These are phyloP conservation scores for Cotesia congregata DNA, from an alignment of 2,888 invertebrate genomes.

Conservation along the genomic window DNA sequence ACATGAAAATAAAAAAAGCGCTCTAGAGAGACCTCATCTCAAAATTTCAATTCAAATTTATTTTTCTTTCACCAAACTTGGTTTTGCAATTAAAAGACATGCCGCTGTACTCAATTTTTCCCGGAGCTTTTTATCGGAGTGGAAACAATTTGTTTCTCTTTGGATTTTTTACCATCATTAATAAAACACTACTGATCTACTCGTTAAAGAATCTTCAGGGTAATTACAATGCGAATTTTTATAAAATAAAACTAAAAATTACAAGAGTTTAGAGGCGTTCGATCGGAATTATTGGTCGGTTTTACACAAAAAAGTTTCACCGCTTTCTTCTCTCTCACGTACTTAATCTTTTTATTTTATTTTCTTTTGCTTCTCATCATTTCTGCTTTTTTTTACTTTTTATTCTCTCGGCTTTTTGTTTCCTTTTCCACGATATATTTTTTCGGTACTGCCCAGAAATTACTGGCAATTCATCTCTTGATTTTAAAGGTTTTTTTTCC, in stretches of 20 bases:
- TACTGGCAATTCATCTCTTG: not conserved
- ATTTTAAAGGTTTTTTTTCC: not conserved
- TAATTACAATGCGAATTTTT: not conserved
- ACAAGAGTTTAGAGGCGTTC: not conserved
- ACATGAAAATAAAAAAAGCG: no score
- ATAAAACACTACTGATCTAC: not conserved
- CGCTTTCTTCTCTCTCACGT: not conserved
- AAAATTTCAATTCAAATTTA: no score
- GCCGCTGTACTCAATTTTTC: no score
- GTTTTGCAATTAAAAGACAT: no score
- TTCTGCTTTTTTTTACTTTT: conserved; percentile 29
- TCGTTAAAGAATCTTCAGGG: not conserved
- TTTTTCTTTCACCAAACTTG: no score
- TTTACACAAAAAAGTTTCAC: not conserved
- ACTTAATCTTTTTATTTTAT: not conserved
- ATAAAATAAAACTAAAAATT: not conserved
- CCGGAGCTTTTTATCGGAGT: no score
- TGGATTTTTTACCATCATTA: not conserved
- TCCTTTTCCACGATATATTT: conserved; percentile 8
- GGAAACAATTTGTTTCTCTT: no score
- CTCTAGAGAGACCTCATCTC: no score
- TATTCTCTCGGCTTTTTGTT: conserved; percentile 4
- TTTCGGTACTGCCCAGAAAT: conserved; percentile 10
- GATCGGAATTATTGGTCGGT: not conserved
- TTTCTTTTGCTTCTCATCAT: not conserved